Evolutionary conservation across 2,113 vertebrate genomes (phyloP), one percentile per base, ranked within the genome.

Genomic region (Pelodiscus sinensis): DNA sequence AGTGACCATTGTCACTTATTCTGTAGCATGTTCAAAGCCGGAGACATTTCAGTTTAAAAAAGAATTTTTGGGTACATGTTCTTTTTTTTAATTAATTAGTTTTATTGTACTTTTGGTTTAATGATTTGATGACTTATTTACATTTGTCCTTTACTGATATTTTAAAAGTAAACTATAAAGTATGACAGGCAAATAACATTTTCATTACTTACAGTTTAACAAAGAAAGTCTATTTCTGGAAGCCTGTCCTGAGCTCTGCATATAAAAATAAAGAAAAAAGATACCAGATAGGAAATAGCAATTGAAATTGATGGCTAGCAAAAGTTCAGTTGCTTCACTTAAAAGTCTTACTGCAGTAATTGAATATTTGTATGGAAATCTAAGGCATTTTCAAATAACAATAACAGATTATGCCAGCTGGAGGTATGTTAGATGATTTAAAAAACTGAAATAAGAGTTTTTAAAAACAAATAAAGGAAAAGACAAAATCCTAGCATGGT

Each of bases 1-100:
- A 79, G 71, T 68, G 94, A 96, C 93, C 90, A 90, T 93, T 95
- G 93, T 91, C 73, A 27, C 84, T 95, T 94, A 83, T 65, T 86
- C 89, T 85, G 35, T 21, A 7, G 21, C 10, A 75, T 51, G 88
- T 54, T 58, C 31, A 65, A 54, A 0, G 0, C 31, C 84, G 29
- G 79, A 81, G 87, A 58, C 62, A 44, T 81, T 96, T 90, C 44
- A 86, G 24, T 80, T 79, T 57, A 86, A 94, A 95, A 92, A n/a
- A 91, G 13, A 31, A 84, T 35, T 18, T 52, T 58, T 25, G 75
- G 31, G 22, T 75, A 52, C 82, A 25, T 52, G 52, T 55, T 71
- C 12, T 44, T 75, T 44, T 44, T 75, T 55, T 52, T 27, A 81
- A n/a, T 4, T 86, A 88, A 91, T 68, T 19, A 73, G 60, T 91